A percentile compares a stretch with the other conserved stretches of the same genome.
These are phyloP conservation scores for Andrena fulva DNA, from an alignment of 2,888 invertebrate species.

Conservation along the genomic window DNA sequence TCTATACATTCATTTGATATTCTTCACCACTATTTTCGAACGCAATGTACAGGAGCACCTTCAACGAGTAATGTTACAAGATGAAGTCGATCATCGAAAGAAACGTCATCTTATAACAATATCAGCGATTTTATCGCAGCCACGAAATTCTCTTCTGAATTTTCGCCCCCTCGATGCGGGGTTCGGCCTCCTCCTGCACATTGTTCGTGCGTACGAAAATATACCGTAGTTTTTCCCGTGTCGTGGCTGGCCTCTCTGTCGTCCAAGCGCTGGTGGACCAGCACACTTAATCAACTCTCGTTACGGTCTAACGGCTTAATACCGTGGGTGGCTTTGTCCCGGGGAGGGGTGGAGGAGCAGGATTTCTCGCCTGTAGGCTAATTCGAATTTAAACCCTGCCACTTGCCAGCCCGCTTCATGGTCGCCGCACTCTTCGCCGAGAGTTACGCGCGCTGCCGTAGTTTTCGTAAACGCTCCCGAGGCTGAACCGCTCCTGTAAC, in stretches of 20 bases:
- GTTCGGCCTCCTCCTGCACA: neutral
- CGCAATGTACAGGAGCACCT: no score
- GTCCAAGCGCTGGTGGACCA: slow-evolving; percentile 44
- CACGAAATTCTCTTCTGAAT: slow-evolving; percentile 10
- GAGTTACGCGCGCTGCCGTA: slow-evolving; percentile 47
- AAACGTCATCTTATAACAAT: neutral
- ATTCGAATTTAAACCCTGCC: slow-evolving; percentile 77
- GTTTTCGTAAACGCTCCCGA: slow-evolving; percentile 56
- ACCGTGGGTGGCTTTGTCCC: slow-evolving; percentile 77
- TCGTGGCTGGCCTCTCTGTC: slow-evolving; percentile 50
- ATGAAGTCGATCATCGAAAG: slow-evolving; percentile 20
- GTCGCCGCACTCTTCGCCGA: slow-evolving; percentile 59
- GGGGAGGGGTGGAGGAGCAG: slow-evolving; percentile 36
- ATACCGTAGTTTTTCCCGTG: slow-evolving; percentile 35
- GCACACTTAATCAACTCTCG: slow-evolving; percentile 78
- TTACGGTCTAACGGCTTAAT: slow-evolving; percentile 79
- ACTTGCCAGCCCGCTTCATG: slow-evolving; percentile 47
- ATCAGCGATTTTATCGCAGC: slow-evolving; percentile 15
- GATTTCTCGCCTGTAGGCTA: slow-evolving; percentile 69
- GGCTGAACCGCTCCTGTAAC: slow-evolving; percentile 37
- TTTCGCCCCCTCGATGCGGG: slow-evolving; percentile 13
- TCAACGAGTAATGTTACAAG: no score
- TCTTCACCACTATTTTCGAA: no score
- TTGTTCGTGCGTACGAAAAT: slow-evolving; percentile 12
- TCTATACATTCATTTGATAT: no score